Evolutionary conservation across 1,140 invertebrate genomes (phyloP).

Genomic region (Drosophila pseudoobscura): DNA sequence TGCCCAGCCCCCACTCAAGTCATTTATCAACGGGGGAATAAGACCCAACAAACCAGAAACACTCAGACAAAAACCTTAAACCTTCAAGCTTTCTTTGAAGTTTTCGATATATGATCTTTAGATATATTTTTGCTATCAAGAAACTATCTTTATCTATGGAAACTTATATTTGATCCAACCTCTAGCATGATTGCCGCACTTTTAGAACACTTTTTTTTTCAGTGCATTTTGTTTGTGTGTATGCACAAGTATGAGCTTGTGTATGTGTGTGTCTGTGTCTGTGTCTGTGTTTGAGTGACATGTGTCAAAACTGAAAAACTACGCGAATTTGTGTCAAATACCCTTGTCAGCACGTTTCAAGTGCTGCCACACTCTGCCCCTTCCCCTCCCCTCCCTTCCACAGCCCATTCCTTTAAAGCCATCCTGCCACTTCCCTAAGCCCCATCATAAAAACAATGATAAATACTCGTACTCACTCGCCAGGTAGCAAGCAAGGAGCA

Average conservation of each 20-base stretch:
- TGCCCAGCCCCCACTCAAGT: conserved; percentile 43
- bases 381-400: not conserved
- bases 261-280: conserved; percentile 1
- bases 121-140: not conserved
- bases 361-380: conserved; percentile 53
- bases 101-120: not conserved
- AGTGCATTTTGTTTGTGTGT: conserved; percentile 8
- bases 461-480: conserved; percentile 21
- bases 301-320: conserved; percentile 81
- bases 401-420: conserved; percentile 9
- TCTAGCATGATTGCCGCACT: too few species aligned
- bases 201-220: not conserved
- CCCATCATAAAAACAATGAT: conserved; percentile 35
- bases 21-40: conserved; percentile 62
- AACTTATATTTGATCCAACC: too few species aligned
- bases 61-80: not conserved
- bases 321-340: conserved; percentile 81
- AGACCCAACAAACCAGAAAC: conserved; percentile 42
- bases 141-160: too few species aligned
- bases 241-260: conserved; percentile 35
- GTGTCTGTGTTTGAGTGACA: conserved; percentile 66
- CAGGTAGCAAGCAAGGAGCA: conserved; percentile 9
- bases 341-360: conserved; percentile 76
- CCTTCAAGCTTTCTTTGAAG: too few species aligned
- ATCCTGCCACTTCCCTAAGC: not conserved